phyloP scores from a whole-genome alignment of 2,113 vertebrate genomes.

The Coptodon bakossiorum region DNA sequence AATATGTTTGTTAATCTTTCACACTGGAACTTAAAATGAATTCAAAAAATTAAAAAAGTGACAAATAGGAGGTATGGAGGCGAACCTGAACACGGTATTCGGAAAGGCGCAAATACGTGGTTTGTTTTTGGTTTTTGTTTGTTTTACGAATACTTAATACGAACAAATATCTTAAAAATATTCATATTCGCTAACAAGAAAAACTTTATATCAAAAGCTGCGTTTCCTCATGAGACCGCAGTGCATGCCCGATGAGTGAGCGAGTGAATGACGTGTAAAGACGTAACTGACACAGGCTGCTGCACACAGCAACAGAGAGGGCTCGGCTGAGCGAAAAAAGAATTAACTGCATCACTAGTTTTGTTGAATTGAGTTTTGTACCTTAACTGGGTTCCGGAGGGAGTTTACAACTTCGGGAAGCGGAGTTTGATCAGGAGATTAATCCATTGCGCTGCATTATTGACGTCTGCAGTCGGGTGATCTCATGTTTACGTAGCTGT shows the following conservation, averaged over 20 bases:
- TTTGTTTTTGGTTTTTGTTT: accelerated
- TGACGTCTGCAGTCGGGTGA: not conserved
- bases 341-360: not conserved
- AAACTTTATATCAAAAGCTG: not conserved
- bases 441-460: not conserved
- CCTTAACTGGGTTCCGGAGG: accelerated
- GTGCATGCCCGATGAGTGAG: not conserved
- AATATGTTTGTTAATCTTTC: too few species aligned
- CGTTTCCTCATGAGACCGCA: not conserved
- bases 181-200: not conserved
- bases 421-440: accelerated
- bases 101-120: too few species aligned
- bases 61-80: not conserved
- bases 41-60: not conserved
- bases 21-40: not conserved
- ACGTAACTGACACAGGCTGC: not conserved
- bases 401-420: not conserved
- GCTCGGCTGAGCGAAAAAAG: too few species aligned
- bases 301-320: not conserved
- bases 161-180: not conserved
- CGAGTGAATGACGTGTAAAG: not conserved
- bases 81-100: too few species aligned
- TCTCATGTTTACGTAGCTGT: too few species aligned
- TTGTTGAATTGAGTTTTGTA: not conserved
- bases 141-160: not conserved